Base-by-base conservation (phyloP, 2,888 invertebrate species). In the Limnephilus marmoratus region DNA sequence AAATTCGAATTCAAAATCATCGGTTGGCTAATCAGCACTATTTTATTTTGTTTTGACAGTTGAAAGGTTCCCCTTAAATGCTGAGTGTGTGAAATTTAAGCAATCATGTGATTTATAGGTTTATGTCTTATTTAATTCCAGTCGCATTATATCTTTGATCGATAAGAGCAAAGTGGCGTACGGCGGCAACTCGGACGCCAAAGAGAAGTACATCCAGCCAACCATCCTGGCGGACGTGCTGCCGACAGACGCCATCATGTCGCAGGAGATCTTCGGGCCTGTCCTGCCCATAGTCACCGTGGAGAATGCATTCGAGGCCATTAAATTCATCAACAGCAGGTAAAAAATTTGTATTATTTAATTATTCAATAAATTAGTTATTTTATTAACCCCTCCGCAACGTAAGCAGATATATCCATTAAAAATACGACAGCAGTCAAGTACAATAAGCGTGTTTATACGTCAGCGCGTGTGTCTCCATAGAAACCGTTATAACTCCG, bases 181-280 rank as follows among this genome's bases (percentile, higher is more conserved):
- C 90, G 99, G 99, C 13, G 99, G 99, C 15, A 96, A 97, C 87
- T 96, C 96, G 91, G 98, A 99, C 95, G 96, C 97, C 0, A 95
- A 96, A 41, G 98, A 99, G 94, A 97, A 96, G 92, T 99, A 96
- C 95, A 98, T 99, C 93, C 97, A 98, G 90, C 99, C 99, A 1
- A 99, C 99, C 0, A 96, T 99, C 91, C 94, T 98, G 89, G 95
- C 96, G 29, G 97, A 99, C 95, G 98, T 99, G 0, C 97, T 97
- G 91, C 95, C 96, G 0, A 96, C 96, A 1, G 99, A 99, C 95
- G 97, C 97, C 81, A 95, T 98, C 7, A 98, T 98, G 98, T 97
- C 97, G 94, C 98, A 99, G 94, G 99, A 99, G 97, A 99, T 99
- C 94, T 99, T 99, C 95, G 99, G 99, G 0, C 99, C 99, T 3